These are phyloP conservation scores for Aurelia aurita complex sp. Pacific DNA, from an alignment of 30 jellyfish, hydroid and myxozoan genomes.

Conservation along the genomic window DNA sequence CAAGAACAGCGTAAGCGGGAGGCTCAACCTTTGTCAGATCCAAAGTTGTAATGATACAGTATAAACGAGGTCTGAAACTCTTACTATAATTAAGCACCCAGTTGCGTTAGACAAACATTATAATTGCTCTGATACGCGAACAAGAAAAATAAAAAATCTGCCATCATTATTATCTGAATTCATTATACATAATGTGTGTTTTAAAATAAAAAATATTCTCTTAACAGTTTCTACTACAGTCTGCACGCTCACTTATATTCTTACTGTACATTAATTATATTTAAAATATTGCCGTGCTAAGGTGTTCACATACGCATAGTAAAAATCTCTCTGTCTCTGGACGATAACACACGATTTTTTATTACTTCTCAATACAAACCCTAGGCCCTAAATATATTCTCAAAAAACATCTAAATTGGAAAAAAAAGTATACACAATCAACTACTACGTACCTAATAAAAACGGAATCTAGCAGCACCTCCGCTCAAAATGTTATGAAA, in stretches of 20 bases:
- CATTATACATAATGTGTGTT: slow-evolving; percentile 78
- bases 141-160: slow-evolving; percentile 73
- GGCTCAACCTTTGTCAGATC: too few relatives aligned
- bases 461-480: slow-evolving; percentile 18
- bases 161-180: slow-evolving; percentile 64
- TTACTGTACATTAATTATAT: slow-evolving; percentile 62
- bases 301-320: slow-evolving; percentile 30
- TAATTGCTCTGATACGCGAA: slow-evolving; percentile 47
- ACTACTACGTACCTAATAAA: slow-evolving; percentile 21
- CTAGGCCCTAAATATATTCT: slow-evolving; percentile 69
- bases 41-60: too few relatives aligned
- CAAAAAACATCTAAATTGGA: slow-evolving; percentile 37
- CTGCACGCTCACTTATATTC: slow-evolving; percentile 61
- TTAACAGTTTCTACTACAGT: slow-evolving; percentile 63
- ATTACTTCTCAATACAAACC: slow-evolving; percentile 65
- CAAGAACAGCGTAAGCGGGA: too few relatives aligned
- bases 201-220: slow-evolving; percentile 55
- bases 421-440: slow-evolving; percentile 28
- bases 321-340: slow-evolving; percentile 52
- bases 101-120: slow-evolving; percentile 43
- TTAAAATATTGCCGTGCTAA: slow-evolving; percentile 51
- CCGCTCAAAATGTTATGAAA: slow-evolving; percentile 24
- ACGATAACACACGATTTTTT: slow-evolving; percentile 46
- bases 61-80: background rate
- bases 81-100: slow-evolving; percentile 17